Evolutionary conservation across 2,888 invertebrate species (phyloP), one percentile per base, ranked within the genome.

Genomic region (Cremastobaeus sp.): DNA sequence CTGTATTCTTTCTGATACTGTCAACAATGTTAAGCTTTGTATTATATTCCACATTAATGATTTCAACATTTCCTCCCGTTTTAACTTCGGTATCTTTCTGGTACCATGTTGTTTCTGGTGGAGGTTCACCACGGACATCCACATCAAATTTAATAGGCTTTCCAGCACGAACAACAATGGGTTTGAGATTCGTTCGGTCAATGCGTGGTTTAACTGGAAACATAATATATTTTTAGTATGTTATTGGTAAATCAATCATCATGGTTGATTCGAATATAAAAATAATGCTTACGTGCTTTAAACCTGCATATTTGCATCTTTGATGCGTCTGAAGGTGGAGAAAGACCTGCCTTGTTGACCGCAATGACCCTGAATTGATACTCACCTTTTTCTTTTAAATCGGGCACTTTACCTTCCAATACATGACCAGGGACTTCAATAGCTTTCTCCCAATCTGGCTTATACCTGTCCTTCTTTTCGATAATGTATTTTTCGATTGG

Each of bases 51-150:
- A 96, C 90, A 87, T 96, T 96, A 60, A 93, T 90, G 18, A 97
- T 95, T 83, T 93, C 93, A 72, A 92, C 89, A 81, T 92, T 93
- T 6, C 89, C 91, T 82, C 92, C 93, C 1, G 92, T 90, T 80
- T 92, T 92, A 0, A 95, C 90, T 89, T 94, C 95, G 74, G 91
- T 92, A 79, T 93, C 93, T 8, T 92, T 93, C 84, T 94, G 93
- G 88, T 93, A 93, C 99, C 99, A 99, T 9, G 92, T 94, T 79
- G 96, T 94, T 76, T 93, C 95, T 72, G 99, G 99, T 71, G 96
- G 93, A 0, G 99, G 99, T 88, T 99, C 99, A 79, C 99, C 99
- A 81, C 93, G 93, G 25, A 97, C 95, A 86, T 97, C 95, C 34
- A 99, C 93, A 86, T 97, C 97, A 86, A 97, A 95, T 89, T 95